Base-by-base conservation (phyloP, 1,140 invertebrate genomes). In the Octopus sinensis region DNA sequence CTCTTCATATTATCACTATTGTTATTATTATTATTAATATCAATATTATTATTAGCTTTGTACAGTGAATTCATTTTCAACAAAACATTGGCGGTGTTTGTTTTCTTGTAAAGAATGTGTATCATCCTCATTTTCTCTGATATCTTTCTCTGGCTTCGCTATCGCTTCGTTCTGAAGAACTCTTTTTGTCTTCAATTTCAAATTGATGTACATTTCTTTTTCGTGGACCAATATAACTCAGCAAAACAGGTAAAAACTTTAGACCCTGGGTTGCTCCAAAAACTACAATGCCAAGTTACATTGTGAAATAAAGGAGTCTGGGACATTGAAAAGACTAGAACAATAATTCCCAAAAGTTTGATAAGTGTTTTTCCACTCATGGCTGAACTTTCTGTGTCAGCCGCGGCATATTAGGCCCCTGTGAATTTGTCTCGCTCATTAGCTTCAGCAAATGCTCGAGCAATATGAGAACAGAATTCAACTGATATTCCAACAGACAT, bases 221-320 rank as follows among this genome's bases (percentile, higher is more conserved):
- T 43, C 1, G 30, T 43, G 1, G 30, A 43, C 3, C 97, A 88
- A 97, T 94, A 93, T 97, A 97, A 92, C 96, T 97, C 79, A 99
- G 93, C 17, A 98, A 87, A 0, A 97, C 95, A 1, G 97, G 97
- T 86, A 98, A 91, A 87, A 98, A 95, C 85, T 98, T 93, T 78
- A 98, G 92, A 4, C 97, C 96, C 88, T 98, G 96, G 0, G 94
- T 88, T 0, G 96, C 96, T 13, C 97, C 96, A 85, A 97, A 93
- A 43, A 97, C 84, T 2, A 98, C 96, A 82, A 98, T 96, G 80
- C 94, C 94, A 77, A 98, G 91, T 87, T 97, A 97, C 97, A 98
- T 98, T 87, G 97, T 93, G 90, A 98, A 98, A 89, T 98, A 98
- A 87, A 96, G 98, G 75, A 98, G 93, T 91, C 92, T 98, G 97